Base-by-base conservation (phyloP, 2,113 vertebrate genomes). In the Epinephelus fuscoguttatus region DNA sequence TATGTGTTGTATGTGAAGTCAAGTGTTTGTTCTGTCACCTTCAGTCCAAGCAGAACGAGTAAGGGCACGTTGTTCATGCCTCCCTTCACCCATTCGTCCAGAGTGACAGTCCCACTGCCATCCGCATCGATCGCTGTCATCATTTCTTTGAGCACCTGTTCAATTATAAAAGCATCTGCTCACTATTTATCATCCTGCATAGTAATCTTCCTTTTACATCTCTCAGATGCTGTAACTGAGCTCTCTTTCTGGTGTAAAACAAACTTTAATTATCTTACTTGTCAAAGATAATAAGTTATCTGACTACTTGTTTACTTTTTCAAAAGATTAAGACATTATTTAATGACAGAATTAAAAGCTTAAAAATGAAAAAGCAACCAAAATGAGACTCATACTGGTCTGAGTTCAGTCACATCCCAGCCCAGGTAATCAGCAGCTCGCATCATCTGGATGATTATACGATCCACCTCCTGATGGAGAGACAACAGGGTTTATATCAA, bases 361-460 rank as follows among this genome's bases (percentile, higher is more conserved):
- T 53, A 8, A 23, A 55, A 75, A 27, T 8, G 0, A 42, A 33
- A 40, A 71, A 30, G 3, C 3, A 17, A 42, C 40, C 7, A 78
- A 69, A 52, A 60, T 53, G 7, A 60, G 9, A 8, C 18, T 87
- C 96, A 90, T 94, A 98, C 98, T 68, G 97, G 97, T 91, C 95
- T 96, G 90, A 99, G 96, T 90, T 99, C 98, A 15, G 97, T 96
- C 75, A 97, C 96, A 23, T 98, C 98, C 98, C 98, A 98, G 42
- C 97, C 97, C 61, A 98, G 93, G 82, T 98, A 99, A 75, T 98
- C 96, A 27, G 97, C 98, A n/a, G 98, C 96, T 4, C 96, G 94
- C 96, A 97, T 98, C 98, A 99, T 99, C 93, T 98, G 98, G 11
- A 94, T 94, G 90, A 99, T 96, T 70, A 99, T 98, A 70, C 96